Percentiles rank a stretch among this genome's conserved stretches.
These are phyloP conservation scores for Heliconius nattereri DNA, from an alignment of 1,140 invertebrate genomes.

Conservation along the genomic window DNA sequence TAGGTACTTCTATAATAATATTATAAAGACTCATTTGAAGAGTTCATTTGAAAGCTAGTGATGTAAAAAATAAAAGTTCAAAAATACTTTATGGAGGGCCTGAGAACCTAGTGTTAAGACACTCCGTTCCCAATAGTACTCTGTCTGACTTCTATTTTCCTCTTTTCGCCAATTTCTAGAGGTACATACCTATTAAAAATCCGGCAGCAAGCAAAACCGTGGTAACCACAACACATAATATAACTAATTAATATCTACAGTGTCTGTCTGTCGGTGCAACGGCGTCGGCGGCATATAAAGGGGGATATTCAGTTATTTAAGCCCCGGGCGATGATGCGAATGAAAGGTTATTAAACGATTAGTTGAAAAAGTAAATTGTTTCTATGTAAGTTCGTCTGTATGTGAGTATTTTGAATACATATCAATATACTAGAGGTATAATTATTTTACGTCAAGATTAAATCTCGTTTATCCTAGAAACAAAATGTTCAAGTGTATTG, in stretches of 20 bases:
- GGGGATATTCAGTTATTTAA: conserved; percentile 15
- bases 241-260: conserved; percentile 33
- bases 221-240: conserved; percentile 29
- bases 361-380: conserved; percentile 19
- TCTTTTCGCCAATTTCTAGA: too few relatives aligned
- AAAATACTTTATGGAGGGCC: too few relatives aligned
- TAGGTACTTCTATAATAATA: too few relatives aligned
- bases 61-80: too few relatives aligned
- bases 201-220: not conserved
- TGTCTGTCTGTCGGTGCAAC: conserved; percentile 23
- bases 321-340: conserved; percentile 19
- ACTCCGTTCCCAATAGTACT: not conserved
- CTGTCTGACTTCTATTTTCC: too few relatives aligned
- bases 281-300: conserved; percentile 30
- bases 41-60: too few relatives aligned
- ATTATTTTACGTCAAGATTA: too few relatives aligned
- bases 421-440: not conserved
- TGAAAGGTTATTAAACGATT: conserved; percentile 27
- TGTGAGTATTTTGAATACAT: not conserved
- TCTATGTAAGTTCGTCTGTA: not conserved
- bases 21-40: too few relatives aligned
- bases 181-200: not conserved
- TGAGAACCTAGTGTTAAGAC: too few relatives aligned
- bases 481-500: too few relatives aligned
- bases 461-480: too few relatives aligned